Evolutionary conservation across 2,888 invertebrate genomes (phyloP), one percentile per base, ranked within the genome.

Genomic region (Ennomos erosarius): DNA sequence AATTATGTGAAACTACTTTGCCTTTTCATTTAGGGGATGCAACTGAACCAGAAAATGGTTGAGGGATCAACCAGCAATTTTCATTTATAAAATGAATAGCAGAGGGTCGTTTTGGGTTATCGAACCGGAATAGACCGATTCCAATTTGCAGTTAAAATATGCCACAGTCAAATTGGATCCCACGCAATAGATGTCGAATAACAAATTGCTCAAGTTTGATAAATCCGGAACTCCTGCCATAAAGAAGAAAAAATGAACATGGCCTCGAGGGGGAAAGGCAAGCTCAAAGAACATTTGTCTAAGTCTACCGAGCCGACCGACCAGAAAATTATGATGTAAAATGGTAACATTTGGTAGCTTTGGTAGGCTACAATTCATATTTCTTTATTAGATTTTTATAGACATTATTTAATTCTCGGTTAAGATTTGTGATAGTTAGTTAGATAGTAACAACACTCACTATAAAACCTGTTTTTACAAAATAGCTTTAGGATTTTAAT

Each of bases 131-230:
- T 1, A 16, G 16, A 16, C 16, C 16, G 33, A 44, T 33, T 44
- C 12, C 43, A 50, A 50, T 59, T 59, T 49, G 43, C 49, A 26
- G 45, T 53, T 33, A 43, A 53, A 45, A 54, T 43, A 51, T 35
- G 34, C 36, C 48, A 6, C 34, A 36, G 12, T 42, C 26, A 37
- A 42, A 48, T 58, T 9, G n/a, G 8, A 49, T 37, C 36, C 40
- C 3, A 5, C 43, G 34, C 51, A 55, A 64, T 55, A 55, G 59
- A 64, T 62, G 54, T 48, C 59, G 61, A 56, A 60, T 62, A 64
- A 72, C 46, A 66, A 68, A 69, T 66, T 62, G 53, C 52, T 39
- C 46, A 50, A 65, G 57, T 66, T 70, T 70, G 68, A 70, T 66
- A 67, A 67, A 69, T 67, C 68, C 26, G 34, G 52, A 57, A 54